Evolutionary conservation across 1,140 invertebrate genomes (phyloP), one percentile per base, ranked within the genome.

Genomic region (Heterodera schachtii): DNA sequence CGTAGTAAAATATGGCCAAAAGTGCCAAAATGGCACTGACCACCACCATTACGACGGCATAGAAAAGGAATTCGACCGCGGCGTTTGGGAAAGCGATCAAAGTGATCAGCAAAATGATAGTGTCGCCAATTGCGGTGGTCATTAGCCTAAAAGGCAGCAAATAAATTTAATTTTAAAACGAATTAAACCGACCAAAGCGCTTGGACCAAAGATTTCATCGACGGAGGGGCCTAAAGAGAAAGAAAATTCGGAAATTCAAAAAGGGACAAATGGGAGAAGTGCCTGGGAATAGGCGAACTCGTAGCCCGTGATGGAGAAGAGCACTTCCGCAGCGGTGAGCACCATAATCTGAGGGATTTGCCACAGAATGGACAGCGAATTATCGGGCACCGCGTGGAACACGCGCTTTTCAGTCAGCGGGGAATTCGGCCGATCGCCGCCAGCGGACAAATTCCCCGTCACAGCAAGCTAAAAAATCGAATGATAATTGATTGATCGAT

Each of bases 111-210:
- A 97, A 93, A 8, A 95, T 94, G 75, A 98, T 93, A 5, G 97
- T 90, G 90, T 98, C 97, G 41, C 96, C 96, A 87, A 96, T 92
- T 0, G 96, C 94, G 8, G 94, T 94, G 0, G 95, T 96, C 1
- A 98, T 89, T 43, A 96, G 91, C 94, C 49, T 52, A 52, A 52
- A 52, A 11, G 49, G 11, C 0, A 11, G 2, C 49, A 52, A 52
- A 52, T 0, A 6, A 52, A 52, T 52, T 52, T 0, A 6, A 52
- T 52, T 11, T 0, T 2, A 8, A 52, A 52, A 52, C 2, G 49
- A 52, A 11, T 52, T 31, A 31, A 31, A 31, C 31, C 31, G 31
- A 52, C 49, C 95, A 98, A 3, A 93, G 93, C 7, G 96, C 95
- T 88, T 95, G 94, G 44, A 98, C 90, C 0, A 98, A 93, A 0